Base-by-base conservation (phyloP, 1,140 invertebrate genomes). In the Zelostemma sp. region DNA sequence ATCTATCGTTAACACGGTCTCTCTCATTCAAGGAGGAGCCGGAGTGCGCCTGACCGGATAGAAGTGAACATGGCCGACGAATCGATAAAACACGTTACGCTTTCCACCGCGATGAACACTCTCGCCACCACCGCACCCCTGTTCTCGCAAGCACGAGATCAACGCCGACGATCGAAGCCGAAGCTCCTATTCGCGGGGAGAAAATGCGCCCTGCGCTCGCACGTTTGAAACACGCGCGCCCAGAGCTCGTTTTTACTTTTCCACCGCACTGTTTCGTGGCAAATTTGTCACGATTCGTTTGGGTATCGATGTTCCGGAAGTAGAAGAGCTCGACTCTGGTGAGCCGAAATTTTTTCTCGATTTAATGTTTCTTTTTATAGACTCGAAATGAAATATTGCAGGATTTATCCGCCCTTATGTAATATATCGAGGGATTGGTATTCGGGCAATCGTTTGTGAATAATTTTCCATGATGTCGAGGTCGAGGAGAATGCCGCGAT, bases 1-100 rank as follows among this genome's bases (percentile, higher is more conserved):
- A 79, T 75, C 76, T 79, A 77, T 80, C 75, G 71, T 70, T 71
- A 72, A 70, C 72, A 74, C 74, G 70, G 72, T 68, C 67, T 78
- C 63, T 67, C 64, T 71, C 58, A 65, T 71, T 71, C 68, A 48
- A 72, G 74, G 63, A 64, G 63, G 73, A 67, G 72, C 50, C 49
- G 68, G 62, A 81, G 74, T 83, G 82, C 82, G 81, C 82, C 79
- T 81, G 81, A 83, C 73, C 76, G 69, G 61, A 73, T 61, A 61
- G 60, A 72, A 61, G 62, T 62, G 60, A 82, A 81, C 68, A 84
- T 83, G 81, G 81, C 74, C 67, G 76, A 69, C 66, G 68, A 75
- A 83, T 83, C 82, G 82, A 83, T 84, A 84, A 80, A 80, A 82
- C 80, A 75, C 79, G 75, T 79, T 81, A 80, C 78, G 74, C 77